phyloP scores from a whole-genome alignment of 2,797 vertebrate species.

The Pseudochirops corinnae region DNA sequence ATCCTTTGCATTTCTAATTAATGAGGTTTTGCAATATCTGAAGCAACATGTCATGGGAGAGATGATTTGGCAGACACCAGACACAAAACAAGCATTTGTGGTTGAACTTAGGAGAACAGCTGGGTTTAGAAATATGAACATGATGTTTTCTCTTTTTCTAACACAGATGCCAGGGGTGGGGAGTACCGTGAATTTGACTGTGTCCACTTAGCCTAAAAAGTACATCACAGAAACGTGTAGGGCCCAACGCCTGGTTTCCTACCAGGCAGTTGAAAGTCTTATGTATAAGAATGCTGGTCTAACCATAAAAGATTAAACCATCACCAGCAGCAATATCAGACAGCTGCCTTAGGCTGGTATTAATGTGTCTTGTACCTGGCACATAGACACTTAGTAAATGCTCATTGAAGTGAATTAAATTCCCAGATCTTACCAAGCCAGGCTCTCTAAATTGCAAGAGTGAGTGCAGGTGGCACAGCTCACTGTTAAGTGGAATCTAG shows the following conservation, averaged over 20 bases:
- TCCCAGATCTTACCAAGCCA: neutral
- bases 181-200: constrained; percentile 27
- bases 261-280: constrained; percentile 15
- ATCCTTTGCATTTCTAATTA: constrained; percentile 7
- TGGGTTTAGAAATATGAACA: constrained; percentile 28
- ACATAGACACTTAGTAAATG: neutral
- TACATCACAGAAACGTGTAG: constrained; percentile 36
- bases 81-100: neutral
- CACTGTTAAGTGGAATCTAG: neutral
- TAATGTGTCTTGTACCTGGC: neutral
- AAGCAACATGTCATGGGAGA: constrained; percentile 2
- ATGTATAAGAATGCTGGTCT: constrained; percentile 20
- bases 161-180: constrained; percentile 23
- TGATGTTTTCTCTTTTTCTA: constrained; percentile 33
- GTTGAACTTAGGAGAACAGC: constrained; percentile 47
- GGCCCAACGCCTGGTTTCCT: constrained; percentile 29
- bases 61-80: constrained; percentile 30
- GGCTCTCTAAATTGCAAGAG: neutral
- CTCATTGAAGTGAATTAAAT: neutral
- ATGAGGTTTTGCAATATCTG: neutral
- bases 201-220: constrained; percentile 13
- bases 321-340: neutral
- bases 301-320: neutral
- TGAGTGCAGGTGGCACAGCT: neutral
- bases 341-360: neutral